Percentiles rank a stretch among this genome's conserved stretches.
These are phyloP conservation scores for Heliconius nattereri DNA, from an alignment of 1,140 invertebrate species.

Conservation along the genomic window DNA sequence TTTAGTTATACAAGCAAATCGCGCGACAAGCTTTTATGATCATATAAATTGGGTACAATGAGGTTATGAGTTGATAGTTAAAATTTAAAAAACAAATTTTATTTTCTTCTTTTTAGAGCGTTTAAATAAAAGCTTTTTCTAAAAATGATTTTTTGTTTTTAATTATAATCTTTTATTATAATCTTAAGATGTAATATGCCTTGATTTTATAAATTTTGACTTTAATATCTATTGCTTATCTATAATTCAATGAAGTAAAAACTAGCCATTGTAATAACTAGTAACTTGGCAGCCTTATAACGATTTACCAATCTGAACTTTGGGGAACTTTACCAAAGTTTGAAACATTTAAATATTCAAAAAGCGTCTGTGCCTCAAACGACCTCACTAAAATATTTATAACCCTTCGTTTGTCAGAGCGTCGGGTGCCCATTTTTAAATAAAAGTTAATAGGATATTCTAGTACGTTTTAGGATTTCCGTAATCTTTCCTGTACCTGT, in stretches of 20 bases:
- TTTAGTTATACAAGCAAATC: no score
- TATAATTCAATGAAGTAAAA: background rate
- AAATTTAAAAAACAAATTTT: no score
- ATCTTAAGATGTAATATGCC: no score
- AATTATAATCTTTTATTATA: no score
- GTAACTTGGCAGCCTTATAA: background rate
- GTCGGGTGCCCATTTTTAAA: constrained; percentile 46
- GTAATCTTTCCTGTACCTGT: background rate
- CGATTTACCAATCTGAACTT: constrained; percentile 28
- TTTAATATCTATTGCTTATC: background rate
- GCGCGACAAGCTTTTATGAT: no score
- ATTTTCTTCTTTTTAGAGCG: no score
- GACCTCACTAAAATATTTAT: constrained; percentile 61
- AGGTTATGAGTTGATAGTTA: no score
- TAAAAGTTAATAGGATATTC: constrained; percentile 52
- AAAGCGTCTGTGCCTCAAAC: constrained; percentile 54
- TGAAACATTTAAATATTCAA: constrained; percentile 63
- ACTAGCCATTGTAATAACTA: background rate
- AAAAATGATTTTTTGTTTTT: no score
- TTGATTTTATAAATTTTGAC: background rate
- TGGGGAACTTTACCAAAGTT: constrained; percentile 47
- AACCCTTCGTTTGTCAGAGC: constrained; percentile 51
- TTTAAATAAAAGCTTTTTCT: no score
- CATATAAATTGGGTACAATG: no score
- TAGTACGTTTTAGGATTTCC: constrained; percentile 11